phyloP scores from a whole-genome alignment of 1,140 invertebrate species.

The Procambarus virginalis region DNA sequence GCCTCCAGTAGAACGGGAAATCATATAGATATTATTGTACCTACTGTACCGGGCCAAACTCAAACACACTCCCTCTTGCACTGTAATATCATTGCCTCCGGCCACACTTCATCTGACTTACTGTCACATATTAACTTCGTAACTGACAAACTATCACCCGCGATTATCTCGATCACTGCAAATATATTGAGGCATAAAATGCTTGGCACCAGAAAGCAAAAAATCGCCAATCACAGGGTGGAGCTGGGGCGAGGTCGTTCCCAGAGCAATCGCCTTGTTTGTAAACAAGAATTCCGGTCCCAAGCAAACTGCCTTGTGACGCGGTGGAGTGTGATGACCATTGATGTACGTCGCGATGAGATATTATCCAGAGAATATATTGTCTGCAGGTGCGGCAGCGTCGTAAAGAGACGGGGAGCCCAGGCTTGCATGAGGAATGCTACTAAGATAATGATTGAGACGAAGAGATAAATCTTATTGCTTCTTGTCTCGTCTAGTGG shows the following conservation, averaged over 20 bases:
- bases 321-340: not conserved
- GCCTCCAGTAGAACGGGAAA: too few species aligned
- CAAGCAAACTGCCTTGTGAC: not conserved
- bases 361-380: not conserved
- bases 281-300: constrained; percentile 8
- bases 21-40: too few species aligned
- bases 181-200: not conserved
- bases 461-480: not conserved
- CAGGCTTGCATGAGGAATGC: not conserved
- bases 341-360: constrained; percentile 1
- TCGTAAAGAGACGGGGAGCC: not conserved
- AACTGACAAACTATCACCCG: too few species aligned
- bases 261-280: not conserved
- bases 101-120: too few species aligned
- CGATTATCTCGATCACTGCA: too few species aligned
- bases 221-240: not conserved
- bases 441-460: not conserved
- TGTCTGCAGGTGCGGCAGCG: not conserved
- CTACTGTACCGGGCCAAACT: too few species aligned
- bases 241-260: not conserved
- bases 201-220: not conserved
- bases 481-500: not conserved
- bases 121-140: too few species aligned
- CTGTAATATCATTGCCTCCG: too few species aligned
- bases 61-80: too few species aligned